Percentiles rank a stretch among this genome's conserved stretches.
These are phyloP conservation scores for Hololepta plana DNA, from an alignment of 2,888 invertebrate species.

Conservation along the genomic window DNA sequence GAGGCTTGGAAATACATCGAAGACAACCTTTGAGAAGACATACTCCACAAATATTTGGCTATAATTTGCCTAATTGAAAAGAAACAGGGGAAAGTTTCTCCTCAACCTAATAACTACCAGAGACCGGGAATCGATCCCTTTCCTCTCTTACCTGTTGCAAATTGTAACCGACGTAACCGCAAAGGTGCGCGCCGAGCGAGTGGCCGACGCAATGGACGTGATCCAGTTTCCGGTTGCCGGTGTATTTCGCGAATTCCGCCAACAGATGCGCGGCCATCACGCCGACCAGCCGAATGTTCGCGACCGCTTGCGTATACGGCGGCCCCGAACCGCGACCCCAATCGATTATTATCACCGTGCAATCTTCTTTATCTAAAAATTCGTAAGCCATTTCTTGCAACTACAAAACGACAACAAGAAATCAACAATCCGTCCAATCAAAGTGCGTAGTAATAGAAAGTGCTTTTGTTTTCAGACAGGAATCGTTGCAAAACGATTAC, in stretches of 20 bases:
- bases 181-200: constrained; percentile 70
- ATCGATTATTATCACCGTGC: constrained; percentile 63
- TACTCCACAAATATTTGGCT: too few species aligned
- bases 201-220: constrained; percentile 74
- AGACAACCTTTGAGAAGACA: too few species aligned
- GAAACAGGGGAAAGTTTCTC: too few species aligned
- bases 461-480: too few species aligned
- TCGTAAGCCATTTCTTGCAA: constrained; percentile 52
- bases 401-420: constrained; percentile 26
- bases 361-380: constrained; percentile 49
- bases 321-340: constrained; percentile 78
- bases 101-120: too few species aligned
- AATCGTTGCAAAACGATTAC: too few species aligned
- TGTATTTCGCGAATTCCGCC: constrained; percentile 26
- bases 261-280: constrained; percentile 62
- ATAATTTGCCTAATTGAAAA: too few species aligned
- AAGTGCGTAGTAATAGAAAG: too few species aligned
- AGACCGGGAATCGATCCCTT: too few species aligned
- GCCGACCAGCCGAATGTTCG: constrained; percentile 75
- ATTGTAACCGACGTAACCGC: constrained; percentile 66
- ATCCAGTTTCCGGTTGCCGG: constrained; percentile 31
- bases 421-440: too few species aligned
- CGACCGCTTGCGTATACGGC: constrained; percentile 82
- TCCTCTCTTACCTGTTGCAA: constrained; percentile 45
- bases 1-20: too few species aligned